phyloP scores from a whole-genome alignment of 2,113 vertebrate genomes.

The Mobula birostris region DNA sequence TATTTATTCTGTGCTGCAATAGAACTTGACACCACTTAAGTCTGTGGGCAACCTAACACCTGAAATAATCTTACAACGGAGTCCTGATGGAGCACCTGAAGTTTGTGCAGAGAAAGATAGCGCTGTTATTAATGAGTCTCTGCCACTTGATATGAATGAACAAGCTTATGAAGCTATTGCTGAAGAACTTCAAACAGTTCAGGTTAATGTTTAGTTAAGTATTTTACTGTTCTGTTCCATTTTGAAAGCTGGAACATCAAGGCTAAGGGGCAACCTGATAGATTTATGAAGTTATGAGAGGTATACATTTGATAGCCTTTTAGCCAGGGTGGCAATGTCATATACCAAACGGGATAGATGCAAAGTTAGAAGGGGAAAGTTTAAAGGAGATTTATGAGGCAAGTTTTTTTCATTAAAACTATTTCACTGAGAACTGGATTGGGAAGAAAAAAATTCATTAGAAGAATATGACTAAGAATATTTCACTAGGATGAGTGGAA shows the following conservation, averaged over 20 bases:
- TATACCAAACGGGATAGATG: too few species aligned
- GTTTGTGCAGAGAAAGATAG: slow-evolving; percentile 44
- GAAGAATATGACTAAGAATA: neutral
- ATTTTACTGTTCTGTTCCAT: neutral
- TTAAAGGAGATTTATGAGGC: too few species aligned
- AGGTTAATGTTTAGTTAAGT: slow-evolving; percentile 57
- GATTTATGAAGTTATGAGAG: too few species aligned
- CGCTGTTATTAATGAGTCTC: slow-evolving; percentile 67
- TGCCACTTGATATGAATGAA: slow-evolving; percentile 75
- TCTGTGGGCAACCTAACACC: slow-evolving; percentile 66
- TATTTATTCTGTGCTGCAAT: slow-evolving; percentile 10
- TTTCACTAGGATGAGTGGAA: neutral
- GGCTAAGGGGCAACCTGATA: too few species aligned
- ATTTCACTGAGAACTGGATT: neutral
- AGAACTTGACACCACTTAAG: slow-evolving; percentile 87
- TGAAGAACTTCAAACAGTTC: slow-evolving; percentile 73
- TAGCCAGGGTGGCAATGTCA: too few species aligned
- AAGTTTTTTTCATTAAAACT: too few species aligned
- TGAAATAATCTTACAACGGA: slow-evolving; percentile 60
- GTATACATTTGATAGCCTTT: too few species aligned
- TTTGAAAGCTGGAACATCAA: neutral
- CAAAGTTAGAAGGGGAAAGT: too few species aligned
- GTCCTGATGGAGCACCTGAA: slow-evolving; percentile 58
- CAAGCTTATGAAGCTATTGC: slow-evolving; percentile 76
- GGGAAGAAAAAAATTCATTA: neutral